Evolutionary conservation across 2,113 vertebrate genomes (phyloP).

Genomic region (Pygoscelis antarcticus): DNA sequence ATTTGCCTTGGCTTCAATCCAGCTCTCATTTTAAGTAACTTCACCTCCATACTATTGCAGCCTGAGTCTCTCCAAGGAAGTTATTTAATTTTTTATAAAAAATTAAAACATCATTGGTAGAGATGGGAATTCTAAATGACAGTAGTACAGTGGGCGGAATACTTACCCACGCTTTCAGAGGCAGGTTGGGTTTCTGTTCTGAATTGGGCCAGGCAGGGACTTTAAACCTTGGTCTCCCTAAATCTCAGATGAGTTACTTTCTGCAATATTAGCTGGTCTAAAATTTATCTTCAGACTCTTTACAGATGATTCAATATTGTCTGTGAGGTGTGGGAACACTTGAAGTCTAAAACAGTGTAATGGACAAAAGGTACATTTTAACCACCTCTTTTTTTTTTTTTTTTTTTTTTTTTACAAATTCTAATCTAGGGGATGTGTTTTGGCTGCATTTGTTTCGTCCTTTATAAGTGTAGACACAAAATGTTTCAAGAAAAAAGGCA

Average conservation of each 20-base stretch:
- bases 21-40: neutral
- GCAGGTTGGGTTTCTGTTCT: neutral
- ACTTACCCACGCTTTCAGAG: neutral
- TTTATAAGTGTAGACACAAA: rapidly evolving
- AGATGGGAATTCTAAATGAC: neutral
- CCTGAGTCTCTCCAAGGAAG: neutral
- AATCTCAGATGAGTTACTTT: neutral
- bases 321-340: neutral
- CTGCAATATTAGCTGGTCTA: neutral
- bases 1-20: neutral
- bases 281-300: neutral
- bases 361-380: neutral
- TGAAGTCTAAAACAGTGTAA: neutral
- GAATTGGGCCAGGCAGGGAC: neutral
- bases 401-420: neutral
- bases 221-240: neutral
- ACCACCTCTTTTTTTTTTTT: too few relatives aligned
- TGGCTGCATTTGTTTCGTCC: neutral
- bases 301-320: neutral
- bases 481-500: neutral
- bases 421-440: neutral
- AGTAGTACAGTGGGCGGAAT: neutral
- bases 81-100: neutral
- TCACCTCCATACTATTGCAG: neutral
- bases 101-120: neutral